These are phyloP conservation scores for Heteromyza rotundicornis DNA, from an alignment of 2,888 invertebrate genomes.

Conservation along the genomic window DNA sequence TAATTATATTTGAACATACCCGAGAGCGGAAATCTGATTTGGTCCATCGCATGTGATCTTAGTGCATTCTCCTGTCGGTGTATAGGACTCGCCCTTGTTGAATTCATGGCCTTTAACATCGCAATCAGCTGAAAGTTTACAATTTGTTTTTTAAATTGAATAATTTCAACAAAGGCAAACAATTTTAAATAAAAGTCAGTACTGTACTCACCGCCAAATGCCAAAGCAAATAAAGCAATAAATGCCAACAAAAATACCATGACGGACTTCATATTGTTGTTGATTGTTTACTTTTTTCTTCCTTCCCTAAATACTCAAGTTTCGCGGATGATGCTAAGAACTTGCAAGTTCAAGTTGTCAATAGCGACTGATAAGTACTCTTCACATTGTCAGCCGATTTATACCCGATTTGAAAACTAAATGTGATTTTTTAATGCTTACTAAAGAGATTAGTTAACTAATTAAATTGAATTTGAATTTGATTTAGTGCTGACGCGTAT, in stretches of 20 bases:
- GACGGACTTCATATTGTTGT: neutral
- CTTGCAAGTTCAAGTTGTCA: neutral
- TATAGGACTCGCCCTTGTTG: conserved; percentile 33
- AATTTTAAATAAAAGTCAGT: neutral
- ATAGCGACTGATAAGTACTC: neutral
- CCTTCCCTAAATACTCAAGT: neutral
- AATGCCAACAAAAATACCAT: neutral
- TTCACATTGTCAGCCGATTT: too few species aligned
- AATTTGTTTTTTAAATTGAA: neutral
- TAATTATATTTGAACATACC: conserved; percentile 30
- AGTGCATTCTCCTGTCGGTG: conserved; percentile 35
- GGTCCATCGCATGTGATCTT: conserved; percentile 29
- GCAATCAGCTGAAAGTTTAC: conserved; percentile 26
- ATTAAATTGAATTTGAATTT: too few species aligned
- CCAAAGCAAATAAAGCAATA: neutral
- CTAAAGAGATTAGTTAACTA: too few species aligned
- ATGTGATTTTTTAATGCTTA: too few species aligned
- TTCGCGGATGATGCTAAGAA: neutral
- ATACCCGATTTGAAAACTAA: too few species aligned
- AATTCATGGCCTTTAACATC: conserved; percentile 17
- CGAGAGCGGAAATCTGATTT: conserved; percentile 20
- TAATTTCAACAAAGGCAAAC: neutral
- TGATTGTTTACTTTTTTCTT: too few species aligned
- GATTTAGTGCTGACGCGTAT: too few species aligned
- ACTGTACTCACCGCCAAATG: neutral